phyloP scores from a whole-genome alignment of 2,888 invertebrate genomes.

The Hanleya hanleyi region DNA sequence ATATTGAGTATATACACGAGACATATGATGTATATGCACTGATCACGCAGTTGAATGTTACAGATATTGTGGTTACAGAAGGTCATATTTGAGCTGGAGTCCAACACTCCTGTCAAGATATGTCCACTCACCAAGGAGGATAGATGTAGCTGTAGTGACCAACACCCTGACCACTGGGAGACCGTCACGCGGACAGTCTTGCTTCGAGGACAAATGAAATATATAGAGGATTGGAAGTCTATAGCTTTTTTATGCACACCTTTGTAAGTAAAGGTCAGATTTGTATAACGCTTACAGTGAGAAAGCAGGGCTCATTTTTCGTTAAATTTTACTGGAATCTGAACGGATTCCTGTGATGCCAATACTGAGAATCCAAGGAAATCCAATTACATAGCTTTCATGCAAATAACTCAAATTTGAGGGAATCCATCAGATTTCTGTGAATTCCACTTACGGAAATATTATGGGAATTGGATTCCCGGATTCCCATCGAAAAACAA shows the following conservation, averaged over 20 bases:
- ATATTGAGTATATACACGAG: too few species aligned
- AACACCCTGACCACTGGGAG: not conserved
- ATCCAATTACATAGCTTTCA: too few species aligned
- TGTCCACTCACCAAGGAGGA: not conserved
- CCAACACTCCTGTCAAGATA: slow-evolving; percentile 66
- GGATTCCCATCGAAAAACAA: too few species aligned
- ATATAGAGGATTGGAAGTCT: slow-evolving; percentile 85
- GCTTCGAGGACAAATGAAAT: slow-evolving; percentile 89
- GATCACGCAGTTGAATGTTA: slow-evolving; percentile 38
- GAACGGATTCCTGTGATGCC: too few species aligned
- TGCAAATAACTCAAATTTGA: too few species aligned
- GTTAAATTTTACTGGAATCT: too few species aligned
- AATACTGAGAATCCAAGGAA: too few species aligned
- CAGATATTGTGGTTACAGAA: slow-evolving; percentile 86
- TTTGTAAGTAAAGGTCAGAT: slow-evolving; percentile 84
- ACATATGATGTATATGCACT: not conserved
- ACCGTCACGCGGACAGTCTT: slow-evolving; percentile 18
- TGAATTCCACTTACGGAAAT: too few species aligned
- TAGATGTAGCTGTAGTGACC: not conserved
- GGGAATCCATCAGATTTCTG: too few species aligned
- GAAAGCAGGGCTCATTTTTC: too few species aligned
- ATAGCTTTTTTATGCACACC: slow-evolving; percentile 92
- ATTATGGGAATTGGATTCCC: too few species aligned
- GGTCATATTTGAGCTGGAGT: slow-evolving; percentile 89
- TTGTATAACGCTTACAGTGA: too few species aligned